A percentile compares a stretch with the other conserved stretches of the same genome.
Evolutionary conservation across 2,888 invertebrate genomes (phyloP).

Genomic region (Phalera bucephala): DNA sequence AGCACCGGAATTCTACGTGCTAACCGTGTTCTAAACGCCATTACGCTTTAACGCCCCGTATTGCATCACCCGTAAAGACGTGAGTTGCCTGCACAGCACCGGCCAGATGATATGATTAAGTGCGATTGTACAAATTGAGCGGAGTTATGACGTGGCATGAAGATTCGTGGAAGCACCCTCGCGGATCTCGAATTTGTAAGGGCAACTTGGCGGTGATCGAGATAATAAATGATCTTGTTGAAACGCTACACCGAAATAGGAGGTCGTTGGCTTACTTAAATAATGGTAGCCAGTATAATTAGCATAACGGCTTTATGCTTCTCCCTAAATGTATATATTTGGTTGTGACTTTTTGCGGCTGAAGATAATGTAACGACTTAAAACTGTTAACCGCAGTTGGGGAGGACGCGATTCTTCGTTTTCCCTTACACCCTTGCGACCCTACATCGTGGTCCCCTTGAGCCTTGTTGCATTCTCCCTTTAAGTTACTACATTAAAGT

Average conservation of each 20-base stretch:
- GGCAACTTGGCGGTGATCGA: conserved; percentile 32
- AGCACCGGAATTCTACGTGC: conserved; percentile 18
- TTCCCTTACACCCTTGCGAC: conserved; percentile 13
- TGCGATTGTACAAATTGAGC: conserved; percentile 46
- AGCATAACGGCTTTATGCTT: conserved; percentile 31
- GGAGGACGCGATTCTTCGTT: conserved; percentile 9
- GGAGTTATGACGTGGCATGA: conserved; percentile 40
- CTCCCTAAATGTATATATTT: conserved; percentile 14
- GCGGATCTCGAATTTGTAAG: conserved; percentile 27
- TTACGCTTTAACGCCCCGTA: conserved; percentile 35
- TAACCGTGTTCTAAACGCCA: conserved; percentile 14
- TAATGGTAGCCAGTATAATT: conserved; percentile 32
- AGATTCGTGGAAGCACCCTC: conserved; percentile 8
- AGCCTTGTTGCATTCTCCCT: conserved; percentile 25
- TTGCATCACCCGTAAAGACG: conserved; percentile 27
- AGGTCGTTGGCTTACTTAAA: conserved; percentile 27
- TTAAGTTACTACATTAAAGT: conserved; percentile 14
- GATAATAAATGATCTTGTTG: conserved; percentile 38
- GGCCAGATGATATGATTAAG: conserved; percentile 39
- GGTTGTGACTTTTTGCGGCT: conserved; percentile 8
- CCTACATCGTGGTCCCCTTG: conserved; percentile 12
- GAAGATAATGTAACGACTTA: conserved; percentile 34
- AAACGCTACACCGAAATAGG: conserved; percentile 22
- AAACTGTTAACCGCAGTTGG: conserved; percentile 40
- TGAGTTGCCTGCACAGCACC: conserved; percentile 34